Evolutionary conservation across 2,888 invertebrate species (phyloP), one percentile per base, ranked within the genome.

Genomic region (Leptopilina myrica): DNA sequence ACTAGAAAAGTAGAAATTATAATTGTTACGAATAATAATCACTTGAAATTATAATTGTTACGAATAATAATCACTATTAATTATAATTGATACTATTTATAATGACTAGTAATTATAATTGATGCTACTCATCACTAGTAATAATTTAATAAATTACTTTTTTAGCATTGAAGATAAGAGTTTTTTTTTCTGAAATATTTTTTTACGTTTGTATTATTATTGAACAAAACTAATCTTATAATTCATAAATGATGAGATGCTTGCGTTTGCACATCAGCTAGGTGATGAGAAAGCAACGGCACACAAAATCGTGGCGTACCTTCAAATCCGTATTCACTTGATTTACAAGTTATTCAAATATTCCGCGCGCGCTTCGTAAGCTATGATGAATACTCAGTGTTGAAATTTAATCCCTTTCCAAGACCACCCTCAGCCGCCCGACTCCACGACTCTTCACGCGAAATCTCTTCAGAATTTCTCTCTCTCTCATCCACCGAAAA

Each of bases 341-440:
- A 86, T 87, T 89, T 85, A 87, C 86, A 87, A 86, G 85, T 88
- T 88, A 88, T 88, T 88, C 86, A 85, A 87, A 88, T 87, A 88
- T 87, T 86, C 85, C 80, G 49, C 49, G 49, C 49, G 78, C 80
- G 66, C 76, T 78, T 84, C 83, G 81, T 86, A 85, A 86, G 85
- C 85, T 84, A 84, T 84, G 85, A 86, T 85, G 86, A 86, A 87
- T 86, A 85, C 86, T 85, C 84, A 80, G 79, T 82, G 85, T 85
- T 86, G 84, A 80, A 85, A 84, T 86, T 86, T 88, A 88, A 88
- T 87, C 86, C 86, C 77, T 81, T 83, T 80, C 83, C 79, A 82
- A 84, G 73, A 81, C 80, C 80, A 75, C 75, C 79, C 80, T 43
- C 43, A 43, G 43, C 43, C 49, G 69, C 12, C 76, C 76, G 78